Base-by-base conservation (phyloP, 2,113 vertebrate species). In the Pluvianellus socialis region DNA sequence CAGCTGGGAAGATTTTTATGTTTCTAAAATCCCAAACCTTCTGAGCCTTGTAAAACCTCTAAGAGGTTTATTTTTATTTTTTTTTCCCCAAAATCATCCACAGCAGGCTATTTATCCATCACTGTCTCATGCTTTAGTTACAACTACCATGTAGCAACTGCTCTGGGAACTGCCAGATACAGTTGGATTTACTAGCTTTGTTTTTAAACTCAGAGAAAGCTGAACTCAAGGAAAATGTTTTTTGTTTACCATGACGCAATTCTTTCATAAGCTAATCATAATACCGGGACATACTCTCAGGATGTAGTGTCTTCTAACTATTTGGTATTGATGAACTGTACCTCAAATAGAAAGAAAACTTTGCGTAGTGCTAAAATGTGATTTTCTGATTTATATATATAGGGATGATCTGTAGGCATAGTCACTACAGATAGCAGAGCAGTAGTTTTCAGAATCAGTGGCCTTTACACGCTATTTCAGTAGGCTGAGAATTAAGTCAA, bases 21-120 rank as follows among this genome's bases (percentile, higher is more conserved):
- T 59, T 95, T 86, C 79, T 92, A 80, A 96, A 95, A 73, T 73
- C 53, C 38, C 26, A 86, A 61, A 86, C 7, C 33, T 75, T 84
- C 52, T 65, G 30, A 90, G 66, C 59, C 42, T 79, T 70, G 63
- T 88, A 95, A 96, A 70, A 53, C 49, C 38, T 86, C 55, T 70
- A 63, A 79, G 58, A 20, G 11, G 27, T 81, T 67, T 70, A 21
- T 8, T 50, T 89, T 27, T 63, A 7, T 2, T 21, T 22, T 50
- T 49, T 23, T 44, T 20, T 50, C 26, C n/a, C 6, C 4, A 14
- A 90, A 91, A 59, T 91, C 53, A 76, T 70, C 45, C 50, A 17
- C 58, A 93, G 58, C 53, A 90, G 53, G 74, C 53, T 87, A 82
- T 94, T 92, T 96, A 92, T 96, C 77, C 49, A 86, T 83, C 59